Conservation (phyloP, 2,797 vertebrate genomes). For the Crypturellus tataupa region DNA sequence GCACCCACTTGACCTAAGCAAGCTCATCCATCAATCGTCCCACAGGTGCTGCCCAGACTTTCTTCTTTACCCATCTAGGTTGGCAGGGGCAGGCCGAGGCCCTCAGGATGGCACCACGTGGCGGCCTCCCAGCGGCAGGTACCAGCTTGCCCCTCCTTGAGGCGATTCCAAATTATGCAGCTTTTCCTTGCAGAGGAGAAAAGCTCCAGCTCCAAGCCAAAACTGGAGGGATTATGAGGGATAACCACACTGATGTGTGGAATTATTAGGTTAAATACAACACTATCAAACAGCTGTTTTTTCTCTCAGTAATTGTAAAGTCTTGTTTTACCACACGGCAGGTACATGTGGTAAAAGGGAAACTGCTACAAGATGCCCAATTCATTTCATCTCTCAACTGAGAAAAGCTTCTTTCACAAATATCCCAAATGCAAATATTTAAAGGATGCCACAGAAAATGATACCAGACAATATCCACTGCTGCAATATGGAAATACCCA, state of each 20-base stretch:
- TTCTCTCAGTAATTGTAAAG: background rate
- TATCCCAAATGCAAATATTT: background rate
- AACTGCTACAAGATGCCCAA: background rate
- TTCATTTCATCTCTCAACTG: background rate
- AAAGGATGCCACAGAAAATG: background rate
- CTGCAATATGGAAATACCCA: background rate
- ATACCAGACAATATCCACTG: background rate
- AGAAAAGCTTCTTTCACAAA: background rate
- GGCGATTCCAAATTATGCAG: too few relatives aligned
- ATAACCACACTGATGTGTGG: background rate
- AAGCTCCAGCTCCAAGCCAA: background rate
- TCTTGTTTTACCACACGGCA: background rate
- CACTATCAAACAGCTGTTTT: background rate
- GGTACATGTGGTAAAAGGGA: background rate
- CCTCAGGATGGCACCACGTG: too few relatives aligned
- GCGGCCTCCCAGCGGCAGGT: background rate
- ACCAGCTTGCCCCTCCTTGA: too few relatives aligned
- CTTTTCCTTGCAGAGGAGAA: background rate
- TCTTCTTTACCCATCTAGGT: background rate
- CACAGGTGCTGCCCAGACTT: background rate
- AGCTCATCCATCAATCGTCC: background rate
- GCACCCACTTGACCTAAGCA: background rate
- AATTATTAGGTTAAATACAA: background rate
- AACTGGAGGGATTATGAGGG: background rate
- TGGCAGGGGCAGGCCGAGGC: background rate